These are phyloP conservation scores for Anisognathus igniventris DNA, from an alignment of 2,797 vertebrate species.

Conservation along the genomic window DNA sequence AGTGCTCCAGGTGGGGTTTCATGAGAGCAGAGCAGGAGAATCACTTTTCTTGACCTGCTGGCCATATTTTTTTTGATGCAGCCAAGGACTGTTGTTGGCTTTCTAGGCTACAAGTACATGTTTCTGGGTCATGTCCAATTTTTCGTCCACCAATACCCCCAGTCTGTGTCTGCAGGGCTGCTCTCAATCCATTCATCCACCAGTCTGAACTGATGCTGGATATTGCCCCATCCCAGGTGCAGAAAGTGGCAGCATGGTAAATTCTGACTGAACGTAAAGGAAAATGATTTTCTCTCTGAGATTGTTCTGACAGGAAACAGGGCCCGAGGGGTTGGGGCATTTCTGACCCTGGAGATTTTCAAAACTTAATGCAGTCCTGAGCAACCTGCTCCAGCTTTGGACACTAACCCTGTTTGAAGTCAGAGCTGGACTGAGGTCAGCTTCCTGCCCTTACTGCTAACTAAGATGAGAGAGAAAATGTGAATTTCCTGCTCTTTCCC, in stretches of 20 bases:
- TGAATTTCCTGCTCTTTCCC: not conserved
- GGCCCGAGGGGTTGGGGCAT: not conserved
- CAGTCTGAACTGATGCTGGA: not conserved
- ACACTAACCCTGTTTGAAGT: not conserved
- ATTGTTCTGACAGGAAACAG: not conserved
- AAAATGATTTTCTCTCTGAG: not conserved
- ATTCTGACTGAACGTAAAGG: not conserved
- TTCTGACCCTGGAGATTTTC: not conserved
- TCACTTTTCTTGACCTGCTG: not conserved
- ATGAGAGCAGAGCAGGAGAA: not conserved
- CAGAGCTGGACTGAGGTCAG: not conserved
- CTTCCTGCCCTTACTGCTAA: not conserved
- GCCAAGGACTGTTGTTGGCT: not conserved
- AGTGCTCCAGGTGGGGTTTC: not conserved
- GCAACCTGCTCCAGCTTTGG: not conserved
- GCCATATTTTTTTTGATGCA: not conserved
- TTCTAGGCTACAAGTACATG: not conserved
- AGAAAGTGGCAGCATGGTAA: not conserved
- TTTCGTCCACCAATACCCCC: not conserved
- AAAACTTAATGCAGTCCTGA: not conserved
- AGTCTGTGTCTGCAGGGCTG: not conserved
- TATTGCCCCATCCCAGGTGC: not conserved
- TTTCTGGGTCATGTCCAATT: not conserved
- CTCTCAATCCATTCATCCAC: not conserved
- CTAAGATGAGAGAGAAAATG: not conserved